Conservation (phyloP, 2,113 vertebrate genomes). For the Centrocercus urophasianus region DNA sequence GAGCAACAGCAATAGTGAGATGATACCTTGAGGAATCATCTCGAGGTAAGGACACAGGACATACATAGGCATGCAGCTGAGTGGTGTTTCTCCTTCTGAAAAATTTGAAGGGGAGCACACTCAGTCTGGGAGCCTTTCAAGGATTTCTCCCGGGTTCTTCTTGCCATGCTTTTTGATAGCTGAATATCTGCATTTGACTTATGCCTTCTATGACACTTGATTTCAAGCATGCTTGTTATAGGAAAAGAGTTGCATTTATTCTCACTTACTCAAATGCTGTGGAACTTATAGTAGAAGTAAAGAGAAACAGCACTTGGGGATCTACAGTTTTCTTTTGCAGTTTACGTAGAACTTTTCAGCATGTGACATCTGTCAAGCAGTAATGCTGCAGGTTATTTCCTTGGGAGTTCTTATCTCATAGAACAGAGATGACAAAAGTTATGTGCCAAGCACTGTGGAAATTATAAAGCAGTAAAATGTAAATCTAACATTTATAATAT, state of each 20-base stretch:
- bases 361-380: background rate
- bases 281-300: background rate
- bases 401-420: background rate
- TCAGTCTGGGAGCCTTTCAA: background rate
- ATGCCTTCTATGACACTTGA: rapidly evolving
- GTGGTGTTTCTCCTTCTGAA: background rate
- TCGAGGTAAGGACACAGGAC: background rate
- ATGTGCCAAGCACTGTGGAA: background rate
- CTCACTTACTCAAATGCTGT: background rate
- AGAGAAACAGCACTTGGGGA: background rate
- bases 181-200: background rate
- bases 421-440: background rate
- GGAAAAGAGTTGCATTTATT: background rate
- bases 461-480: background rate
- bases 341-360: background rate
- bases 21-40: background rate
- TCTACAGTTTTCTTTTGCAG: background rate
- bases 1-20: background rate
- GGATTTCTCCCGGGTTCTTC: background rate
- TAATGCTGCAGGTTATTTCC: background rate
- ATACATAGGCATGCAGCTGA: rapidly evolving
- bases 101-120: background rate
- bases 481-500: background rate
- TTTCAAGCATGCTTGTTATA: background rate
- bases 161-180: background rate